Evolutionary conservation across 2,797 vertebrate genomes (phyloP).

Genomic region (Fistularia tabacaria): DNA sequence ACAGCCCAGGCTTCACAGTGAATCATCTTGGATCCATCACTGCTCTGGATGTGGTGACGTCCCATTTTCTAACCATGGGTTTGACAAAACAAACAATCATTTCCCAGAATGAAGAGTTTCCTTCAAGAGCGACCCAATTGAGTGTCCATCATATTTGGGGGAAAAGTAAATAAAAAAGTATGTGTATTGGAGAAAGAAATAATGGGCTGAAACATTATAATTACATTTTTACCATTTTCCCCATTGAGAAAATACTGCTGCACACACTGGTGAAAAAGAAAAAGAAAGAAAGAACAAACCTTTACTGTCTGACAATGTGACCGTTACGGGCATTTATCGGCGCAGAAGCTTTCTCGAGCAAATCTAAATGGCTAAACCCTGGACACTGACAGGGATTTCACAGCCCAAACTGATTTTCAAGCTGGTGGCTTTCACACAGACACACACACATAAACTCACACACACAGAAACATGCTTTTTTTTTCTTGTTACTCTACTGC

Average conservation of each 20-base stretch:
- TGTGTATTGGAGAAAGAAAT: background rate
- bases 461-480: background rate
- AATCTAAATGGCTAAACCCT: conserved; percentile 60
- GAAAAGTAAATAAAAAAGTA: background rate
- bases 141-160: no score
- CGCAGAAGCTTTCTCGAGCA: conserved; percentile 66
- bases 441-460: conserved; percentile 16
- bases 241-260: background rate
- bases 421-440: conserved; percentile 30
- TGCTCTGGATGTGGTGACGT: no score
- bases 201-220: background rate
- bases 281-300: conserved; percentile 43
- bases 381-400: conserved; percentile 64
- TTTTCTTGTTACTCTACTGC: conserved; percentile 2
- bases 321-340: conserved; percentile 58
- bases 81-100: background rate
- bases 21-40: no score
- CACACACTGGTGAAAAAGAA: conserved; percentile 1
- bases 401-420: conserved; percentile 66
- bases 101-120: background rate
- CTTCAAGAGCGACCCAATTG: no score
- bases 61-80: background rate
- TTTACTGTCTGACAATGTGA: conserved; percentile 65
- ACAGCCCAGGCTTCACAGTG: no score
- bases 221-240: background rate